phyloP scores from a whole-genome alignment of 1,140 invertebrate genomes.

The Drosophila carrolli region DNA sequence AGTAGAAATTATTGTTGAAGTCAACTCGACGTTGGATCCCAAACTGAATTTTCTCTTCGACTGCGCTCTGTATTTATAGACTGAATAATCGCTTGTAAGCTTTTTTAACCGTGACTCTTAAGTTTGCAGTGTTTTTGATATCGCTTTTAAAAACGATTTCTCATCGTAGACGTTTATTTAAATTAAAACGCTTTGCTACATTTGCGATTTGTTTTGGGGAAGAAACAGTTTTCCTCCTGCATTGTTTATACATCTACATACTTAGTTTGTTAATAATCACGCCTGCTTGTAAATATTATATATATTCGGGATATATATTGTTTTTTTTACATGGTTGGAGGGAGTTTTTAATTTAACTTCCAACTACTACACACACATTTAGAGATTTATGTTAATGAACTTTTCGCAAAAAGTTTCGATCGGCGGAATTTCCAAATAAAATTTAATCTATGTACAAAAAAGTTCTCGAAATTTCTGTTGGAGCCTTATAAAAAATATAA shows the following conservation, averaged over 20 bases:
- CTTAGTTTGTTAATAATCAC: slow-evolving; percentile 68
- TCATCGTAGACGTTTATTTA: slow-evolving; percentile 60
- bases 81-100: slow-evolving; percentile 3
- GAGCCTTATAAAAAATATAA: slow-evolving; percentile 41
- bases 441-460: slow-evolving; percentile 73
- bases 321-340: slow-evolving; percentile 49
- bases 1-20: slow-evolving; percentile 14
- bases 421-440: slow-evolving; percentile 54
- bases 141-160: slow-evolving; percentile 42
- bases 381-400: slow-evolving; percentile 52
- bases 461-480: slow-evolving; percentile 40
- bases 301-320: slow-evolving; percentile 22
- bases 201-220: slow-evolving; percentile 45
- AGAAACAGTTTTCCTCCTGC: slow-evolving; percentile 19
- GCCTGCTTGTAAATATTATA: slow-evolving; percentile 69
- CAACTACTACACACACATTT: slow-evolving; percentile 74
- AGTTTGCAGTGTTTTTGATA: slow-evolving; percentile 20
- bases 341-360: slow-evolving; percentile 62
- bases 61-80: slow-evolving; percentile 44
- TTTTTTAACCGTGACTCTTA: slow-evolving; percentile 31
- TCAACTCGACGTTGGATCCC: background rate
- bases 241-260: slow-evolving; percentile 40
- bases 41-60: slow-evolving; percentile 39
- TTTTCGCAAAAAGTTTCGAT: slow-evolving; percentile 48
- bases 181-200: slow-evolving; percentile 69